Evolutionary conservation across 2,797 vertebrate species (phyloP), one percentile per base, ranked within the genome.

Genomic region (Characodon lateralis): DNA sequence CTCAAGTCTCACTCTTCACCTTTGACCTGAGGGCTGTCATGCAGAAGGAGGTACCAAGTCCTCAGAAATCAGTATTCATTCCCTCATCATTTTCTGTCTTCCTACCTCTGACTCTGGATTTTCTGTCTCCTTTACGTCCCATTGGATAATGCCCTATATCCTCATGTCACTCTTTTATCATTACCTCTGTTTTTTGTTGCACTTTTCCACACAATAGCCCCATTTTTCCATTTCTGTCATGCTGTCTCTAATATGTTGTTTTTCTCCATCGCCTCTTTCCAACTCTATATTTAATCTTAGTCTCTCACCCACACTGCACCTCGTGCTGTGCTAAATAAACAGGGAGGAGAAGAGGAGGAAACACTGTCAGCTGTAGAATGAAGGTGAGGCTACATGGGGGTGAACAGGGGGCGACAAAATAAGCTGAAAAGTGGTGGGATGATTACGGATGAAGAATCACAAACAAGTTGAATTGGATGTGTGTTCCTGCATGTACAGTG

Each of bases 241-340:
- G 78, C 77, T 78, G 69, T 78, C 69, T 90, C 85, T 90, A 83
- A 91, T 87, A 88, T 80, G 71, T 65, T 68, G 56, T 63, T 28
- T 85, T 65, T 87, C 61, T 78, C 74, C n/a, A 58, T 73, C 75
- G 50, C 76, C 51, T 81, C 78, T 78, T 59, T 74, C 71, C 28
- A 12, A 78, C 82, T 87, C 79, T 90, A 83, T 91, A 88, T 86
- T 91, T 88, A 89, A 90, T 89, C 84, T 68, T 75, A 84, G 81
- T 86, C 80, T 87, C 71, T 87, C 85, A 4, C 82, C 86, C 78
- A 88, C 86, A 83, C 91, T 74, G 28, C 87, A 92, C 89, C 89
- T 86, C 88, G 77, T 84, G 85, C 80, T 84, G 83, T 87, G 82
- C 76, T 83, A 89, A 90, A 91, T 75, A 78, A 91, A 80, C 7